Conservation (phyloP, 64 coral and sea anemone genomes). For the Acropora tenuis region DNA sequence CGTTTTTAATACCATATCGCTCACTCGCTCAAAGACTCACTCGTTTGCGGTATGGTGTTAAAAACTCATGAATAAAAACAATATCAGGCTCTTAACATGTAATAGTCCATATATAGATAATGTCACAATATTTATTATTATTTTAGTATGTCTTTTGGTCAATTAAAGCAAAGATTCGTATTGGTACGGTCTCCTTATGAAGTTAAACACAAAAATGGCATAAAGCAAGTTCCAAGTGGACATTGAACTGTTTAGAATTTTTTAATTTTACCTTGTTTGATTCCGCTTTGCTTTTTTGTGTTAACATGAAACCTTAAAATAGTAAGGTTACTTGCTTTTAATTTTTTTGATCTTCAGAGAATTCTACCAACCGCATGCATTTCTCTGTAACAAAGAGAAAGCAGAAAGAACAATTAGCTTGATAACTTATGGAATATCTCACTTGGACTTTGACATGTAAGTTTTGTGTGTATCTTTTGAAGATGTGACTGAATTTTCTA, state of each 20-base stretch:
- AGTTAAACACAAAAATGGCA: background rate
- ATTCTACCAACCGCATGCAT: constrained; percentile 87
- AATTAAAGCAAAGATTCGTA: too few species aligned
- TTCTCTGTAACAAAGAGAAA: constrained; percentile 61
- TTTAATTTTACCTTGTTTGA: background rate
- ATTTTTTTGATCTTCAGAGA: constrained; percentile 59
- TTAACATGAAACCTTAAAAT: background rate
- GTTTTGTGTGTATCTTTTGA: background rate
- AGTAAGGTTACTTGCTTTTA: background rate
- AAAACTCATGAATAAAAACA: too few species aligned
- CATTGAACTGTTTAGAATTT: background rate
- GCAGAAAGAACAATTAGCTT: constrained; percentile 55
- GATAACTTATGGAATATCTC: constrained; percentile 79
- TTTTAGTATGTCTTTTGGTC: too few species aligned
- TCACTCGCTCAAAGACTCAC: too few species aligned
- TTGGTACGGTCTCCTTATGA: too few species aligned
- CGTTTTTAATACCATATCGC: too few species aligned
- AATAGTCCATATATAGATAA: too few species aligned
- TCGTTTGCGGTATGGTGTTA: too few species aligned
- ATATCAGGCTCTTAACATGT: too few species aligned
- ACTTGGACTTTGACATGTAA: constrained; percentile 89
- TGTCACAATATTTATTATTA: too few species aligned
- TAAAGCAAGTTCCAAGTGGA: background rate
- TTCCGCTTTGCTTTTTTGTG: background rate
- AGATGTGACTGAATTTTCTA: background rate